Evolutionary conservation across 2,797 vertebrate genomes (phyloP).

Genomic region (Ataeniobius toweri): DNA sequence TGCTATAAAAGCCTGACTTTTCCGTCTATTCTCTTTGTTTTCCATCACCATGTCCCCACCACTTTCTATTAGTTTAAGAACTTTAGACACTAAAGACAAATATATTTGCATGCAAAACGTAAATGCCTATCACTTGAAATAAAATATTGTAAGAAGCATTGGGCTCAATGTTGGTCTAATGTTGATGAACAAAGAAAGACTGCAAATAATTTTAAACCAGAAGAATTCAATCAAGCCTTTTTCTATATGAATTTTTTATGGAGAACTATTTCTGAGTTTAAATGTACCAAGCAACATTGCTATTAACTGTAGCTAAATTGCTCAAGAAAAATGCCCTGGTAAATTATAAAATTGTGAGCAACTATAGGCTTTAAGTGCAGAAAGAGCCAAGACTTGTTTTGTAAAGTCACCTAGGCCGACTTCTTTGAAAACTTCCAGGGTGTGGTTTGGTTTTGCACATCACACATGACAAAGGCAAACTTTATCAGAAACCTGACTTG

Average conservation of each 20-base stretch:
- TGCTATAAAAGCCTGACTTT: neutral
- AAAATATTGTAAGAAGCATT: too few relatives aligned
- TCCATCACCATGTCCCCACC: too few relatives aligned
- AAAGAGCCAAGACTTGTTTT: neutral
- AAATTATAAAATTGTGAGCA: neutral
- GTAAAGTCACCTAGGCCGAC: neutral
- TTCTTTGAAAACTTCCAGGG: constrained; percentile 17
- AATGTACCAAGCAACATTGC: neutral
- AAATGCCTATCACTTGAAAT: too few relatives aligned
- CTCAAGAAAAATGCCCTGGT: neutral
- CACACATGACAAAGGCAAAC: constrained; percentile 12
- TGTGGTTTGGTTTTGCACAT: constrained; percentile 23
- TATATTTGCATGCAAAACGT: too few relatives aligned
- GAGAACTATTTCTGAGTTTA: neutral
- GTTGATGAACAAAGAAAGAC: neutral
- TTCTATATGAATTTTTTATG: neutral
- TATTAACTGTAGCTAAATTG: neutral
- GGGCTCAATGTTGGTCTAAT: neutral
- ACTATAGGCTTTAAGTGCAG: neutral
- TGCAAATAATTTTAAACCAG: neutral
- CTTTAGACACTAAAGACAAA: too few relatives aligned
- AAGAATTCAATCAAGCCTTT: neutral
- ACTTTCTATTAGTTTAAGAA: too few relatives aligned
- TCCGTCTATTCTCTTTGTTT: too few relatives aligned
- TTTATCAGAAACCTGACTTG: constrained; percentile 17